A percentile compares a stretch with the other conserved stretches of the same genome.
phyloP scores from a whole-genome alignment of 2,113 vertebrate genomes.

The Balaenoptera acutorostrata region DNA sequence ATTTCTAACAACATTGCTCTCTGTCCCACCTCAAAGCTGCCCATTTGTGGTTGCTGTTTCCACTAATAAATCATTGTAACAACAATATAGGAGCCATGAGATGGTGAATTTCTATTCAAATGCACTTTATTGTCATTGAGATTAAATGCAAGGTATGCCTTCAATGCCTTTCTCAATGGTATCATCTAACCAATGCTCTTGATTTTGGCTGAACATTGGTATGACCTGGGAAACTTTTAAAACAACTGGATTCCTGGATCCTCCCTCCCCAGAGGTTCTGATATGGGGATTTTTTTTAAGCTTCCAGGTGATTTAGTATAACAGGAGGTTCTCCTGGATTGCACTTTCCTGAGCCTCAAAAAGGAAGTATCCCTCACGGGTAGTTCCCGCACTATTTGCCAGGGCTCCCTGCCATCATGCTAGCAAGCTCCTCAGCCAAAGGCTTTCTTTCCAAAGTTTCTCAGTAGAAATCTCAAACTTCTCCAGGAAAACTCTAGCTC shows the following conservation, averaged over 20 bases:
- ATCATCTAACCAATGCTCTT: not conserved
- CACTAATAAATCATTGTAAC: not conserved
- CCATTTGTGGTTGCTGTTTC: not conserved
- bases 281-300: not conserved
- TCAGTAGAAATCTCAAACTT: not conserved
- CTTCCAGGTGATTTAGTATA: not conserved
- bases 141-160: not conserved
- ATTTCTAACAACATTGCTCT: not conserved
- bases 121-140: not conserved
- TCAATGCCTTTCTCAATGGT: not conserved
- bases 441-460: not conserved
- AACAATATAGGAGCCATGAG: not conserved
- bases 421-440: not conserved
- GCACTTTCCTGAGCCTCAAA: not conserved
- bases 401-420: not conserved
- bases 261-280: not conserved
- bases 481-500: not conserved
- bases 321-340: not conserved
- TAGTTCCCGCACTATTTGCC: not conserved
- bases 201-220: not conserved
- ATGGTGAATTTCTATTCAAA: not conserved
- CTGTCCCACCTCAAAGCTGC: not conserved
- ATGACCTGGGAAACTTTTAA: not conserved
- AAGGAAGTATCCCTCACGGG: not conserved
- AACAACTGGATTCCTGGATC: not conserved